Evolutionary conservation across 2,888 invertebrate genomes (phyloP).

Genomic region (Diloba caeruleocephala): DNA sequence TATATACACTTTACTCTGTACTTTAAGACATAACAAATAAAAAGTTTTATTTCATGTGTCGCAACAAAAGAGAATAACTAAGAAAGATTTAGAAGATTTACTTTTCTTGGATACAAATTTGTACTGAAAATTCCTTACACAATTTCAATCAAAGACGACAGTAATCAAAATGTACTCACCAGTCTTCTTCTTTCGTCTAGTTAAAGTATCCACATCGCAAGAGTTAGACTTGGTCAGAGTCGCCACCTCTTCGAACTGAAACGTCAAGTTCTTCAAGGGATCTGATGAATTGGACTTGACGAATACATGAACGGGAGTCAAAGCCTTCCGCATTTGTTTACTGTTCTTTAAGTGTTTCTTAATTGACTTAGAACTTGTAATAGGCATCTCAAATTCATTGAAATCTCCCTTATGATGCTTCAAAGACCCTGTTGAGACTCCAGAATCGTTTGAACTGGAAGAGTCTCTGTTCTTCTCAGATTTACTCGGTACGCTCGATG

Average conservation of each 20-base stretch:
- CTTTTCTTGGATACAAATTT: too few species aligned
- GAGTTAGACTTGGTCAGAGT: conserved; percentile 90
- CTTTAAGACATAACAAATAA: too few species aligned
- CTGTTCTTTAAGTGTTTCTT: conserved; percentile 82
- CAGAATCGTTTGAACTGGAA: conserved; percentile 92
- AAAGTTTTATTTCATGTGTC: too few species aligned
- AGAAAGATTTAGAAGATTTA: too few species aligned
- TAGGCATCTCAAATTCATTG: conserved; percentile 88
- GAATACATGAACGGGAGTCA: conserved; percentile 88
- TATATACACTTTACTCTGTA: too few species aligned
- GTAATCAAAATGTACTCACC: conserved; percentile 63
- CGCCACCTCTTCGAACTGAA: conserved; percentile 90
- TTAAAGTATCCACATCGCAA: conserved; percentile 90
- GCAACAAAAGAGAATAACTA: too few species aligned
- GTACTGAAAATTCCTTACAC: too few species aligned
- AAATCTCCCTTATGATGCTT: conserved; percentile 90
- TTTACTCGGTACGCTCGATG: conserved; percentile 92
- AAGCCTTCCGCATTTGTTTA: conserved; percentile 80
- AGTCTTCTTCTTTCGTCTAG: conserved; percentile 83
- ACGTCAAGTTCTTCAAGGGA: conserved; percentile 90
- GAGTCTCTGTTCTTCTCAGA: conserved; percentile 91
- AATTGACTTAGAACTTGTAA: conserved; percentile 83
- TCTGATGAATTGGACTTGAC: conserved; percentile 91
- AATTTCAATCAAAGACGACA: too few species aligned
- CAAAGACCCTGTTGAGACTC: conserved; percentile 91